Conservation (phyloP, 2,888 invertebrate species). For the Tenodera sinensis region DNA sequence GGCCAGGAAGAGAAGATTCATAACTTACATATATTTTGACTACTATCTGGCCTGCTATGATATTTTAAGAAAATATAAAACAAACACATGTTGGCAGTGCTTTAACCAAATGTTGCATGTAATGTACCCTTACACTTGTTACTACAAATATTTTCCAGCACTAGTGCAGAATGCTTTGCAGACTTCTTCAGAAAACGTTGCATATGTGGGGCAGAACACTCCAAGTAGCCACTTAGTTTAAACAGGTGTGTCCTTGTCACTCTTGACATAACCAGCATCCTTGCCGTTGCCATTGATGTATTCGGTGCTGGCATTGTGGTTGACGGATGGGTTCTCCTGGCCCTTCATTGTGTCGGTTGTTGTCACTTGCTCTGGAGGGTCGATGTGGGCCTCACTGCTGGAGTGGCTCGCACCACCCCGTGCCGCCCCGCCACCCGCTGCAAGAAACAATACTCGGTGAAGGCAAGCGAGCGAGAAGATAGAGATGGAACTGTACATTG, state of each 20-base stretch:
- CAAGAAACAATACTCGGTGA: slow-evolving; percentile 30
- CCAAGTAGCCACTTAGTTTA: slow-evolving; percentile 40
- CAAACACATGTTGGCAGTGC: background rate
- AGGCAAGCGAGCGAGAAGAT: slow-evolving; percentile 18
- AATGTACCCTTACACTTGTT: background rate
- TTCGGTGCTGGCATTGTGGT: slow-evolving; percentile 54
- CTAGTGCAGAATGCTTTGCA: background rate
- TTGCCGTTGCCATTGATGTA: slow-evolving; percentile 58
- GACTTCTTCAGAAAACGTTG: background rate
- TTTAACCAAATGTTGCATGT: background rate
- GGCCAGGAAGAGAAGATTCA: background rate
- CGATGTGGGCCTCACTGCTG: slow-evolving; percentile 31
- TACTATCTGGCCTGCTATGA: background rate
- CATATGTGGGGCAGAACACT: background rate
- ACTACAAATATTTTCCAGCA: background rate
- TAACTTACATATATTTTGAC: background rate
- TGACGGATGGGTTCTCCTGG: slow-evolving; percentile 43
- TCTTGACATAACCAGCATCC: slow-evolving; percentile 45
- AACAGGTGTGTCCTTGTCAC: slow-evolving; percentile 58
- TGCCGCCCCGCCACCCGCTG: slow-evolving; percentile 24
- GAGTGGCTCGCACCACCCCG: slow-evolving; percentile 27
- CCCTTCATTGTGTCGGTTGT: slow-evolving; percentile 25
- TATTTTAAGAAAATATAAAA: background rate
- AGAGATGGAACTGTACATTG: background rate
- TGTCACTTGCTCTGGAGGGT: slow-evolving; percentile 18